Evolutionary conservation across 2,888 invertebrate genomes (phyloP), one percentile per base, ranked within the genome.

Genomic region (Palloptera scutellata): DNA sequence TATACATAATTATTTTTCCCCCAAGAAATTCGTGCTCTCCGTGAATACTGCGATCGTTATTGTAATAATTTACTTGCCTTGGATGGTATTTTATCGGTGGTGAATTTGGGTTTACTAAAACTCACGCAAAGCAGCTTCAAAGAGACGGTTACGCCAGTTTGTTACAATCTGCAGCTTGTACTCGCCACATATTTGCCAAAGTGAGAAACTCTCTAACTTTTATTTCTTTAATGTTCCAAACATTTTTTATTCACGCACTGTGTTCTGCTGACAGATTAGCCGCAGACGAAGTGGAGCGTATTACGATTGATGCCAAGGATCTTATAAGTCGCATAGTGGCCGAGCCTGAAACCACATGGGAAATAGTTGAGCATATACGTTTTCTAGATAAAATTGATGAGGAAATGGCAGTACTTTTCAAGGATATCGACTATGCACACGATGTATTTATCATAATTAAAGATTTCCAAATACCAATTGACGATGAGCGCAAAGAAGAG

Each of bases 361-460:
- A 94, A 73, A 89, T 90, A n/a, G 88, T 89, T 12, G 80, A 84
- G n/a, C 88, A 88, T 63, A 70, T 85, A 20, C 77, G 83, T 53
- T 88, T 88, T 59, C 81, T 90, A 1, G 86, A 87, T 45, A 89
- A 91, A 63, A 88, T 91, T 10, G 88, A 90, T 72, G 81, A 86
- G 1, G 88, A 90, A 78, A 89, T 95, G 63, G 90, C 90, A 30
- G 86, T 86, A 30, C 87, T 96, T 77, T 94, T 95, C 79, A 86
- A 88, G 57, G 88, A 90, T 42, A 86, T 94, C 6, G 93, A 94
- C 79, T 92, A 95, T 79, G 89, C 93, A 8, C 91, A 93, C 73
- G 94, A 96, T 77, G 84, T 95, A 67, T 93, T 95, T 79, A 92
- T 95, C 72, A 87, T 95, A 5, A 92, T 94, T 86, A 93, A 94